Evolutionary conservation across 2,113 vertebrate species (phyloP).

Genomic region (Manacus vitellinus): DNA sequence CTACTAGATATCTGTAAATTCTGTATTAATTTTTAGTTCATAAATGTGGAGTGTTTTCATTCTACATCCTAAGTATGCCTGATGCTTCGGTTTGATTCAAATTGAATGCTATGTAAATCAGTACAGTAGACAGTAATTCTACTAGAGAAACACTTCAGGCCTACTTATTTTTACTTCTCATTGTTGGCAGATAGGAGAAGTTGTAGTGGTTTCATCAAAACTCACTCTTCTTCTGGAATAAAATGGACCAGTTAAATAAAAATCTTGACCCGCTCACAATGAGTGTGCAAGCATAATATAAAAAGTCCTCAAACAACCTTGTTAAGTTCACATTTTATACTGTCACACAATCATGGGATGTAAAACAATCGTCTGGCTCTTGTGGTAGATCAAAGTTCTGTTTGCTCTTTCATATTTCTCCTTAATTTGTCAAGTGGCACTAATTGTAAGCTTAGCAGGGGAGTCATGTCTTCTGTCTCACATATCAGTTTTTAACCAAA

Average conservation of each 20-base stretch:
- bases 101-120: not conserved
- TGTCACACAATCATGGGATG: not conserved
- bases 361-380: conserved; percentile 17
- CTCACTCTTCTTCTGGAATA: not conserved
- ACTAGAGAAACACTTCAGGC: not conserved
- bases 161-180: not conserved
- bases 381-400: not conserved
- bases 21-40: not conserved
- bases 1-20: not conserved
- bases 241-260: not conserved
- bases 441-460: not conserved
- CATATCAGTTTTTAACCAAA: not conserved
- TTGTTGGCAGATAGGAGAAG: not conserved
- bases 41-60: not conserved
- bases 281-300: not conserved
- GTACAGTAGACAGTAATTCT: not conserved
- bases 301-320: not conserved
- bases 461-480: not conserved
- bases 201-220: not conserved
- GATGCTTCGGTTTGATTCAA: not conserved
- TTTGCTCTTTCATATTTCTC: conserved; percentile 40
- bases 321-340: conserved; percentile 10
- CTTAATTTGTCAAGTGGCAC: conserved; percentile 1
- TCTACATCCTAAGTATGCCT: not conserved
- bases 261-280: not conserved